A percentile compares a stretch with the other conserved stretches of the same genome.
Conservation (phyloP, 2,797 vertebrate genomes). For the Leptoclinus maculatus region DNA sequence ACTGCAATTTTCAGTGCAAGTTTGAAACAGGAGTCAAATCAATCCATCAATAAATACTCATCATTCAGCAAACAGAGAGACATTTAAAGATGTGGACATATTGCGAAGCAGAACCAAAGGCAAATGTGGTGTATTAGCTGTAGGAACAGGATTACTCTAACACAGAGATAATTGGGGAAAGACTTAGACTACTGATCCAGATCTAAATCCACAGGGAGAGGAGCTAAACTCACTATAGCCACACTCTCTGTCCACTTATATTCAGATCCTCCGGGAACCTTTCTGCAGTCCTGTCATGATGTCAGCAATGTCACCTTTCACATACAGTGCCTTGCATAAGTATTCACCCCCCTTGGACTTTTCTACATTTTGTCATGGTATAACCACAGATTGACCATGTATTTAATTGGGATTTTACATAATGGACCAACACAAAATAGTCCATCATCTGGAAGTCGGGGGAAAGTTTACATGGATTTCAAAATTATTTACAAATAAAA, state of each 20-base stretch:
- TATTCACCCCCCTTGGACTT: no score
- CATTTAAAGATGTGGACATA: conserved; percentile 55
- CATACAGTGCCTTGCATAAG: no score
- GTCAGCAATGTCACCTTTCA: conserved; percentile 40
- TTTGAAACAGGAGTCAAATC: conserved; percentile 2
- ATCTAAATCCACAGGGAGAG: conserved; percentile 19
- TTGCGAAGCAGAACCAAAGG: conserved; percentile 38
- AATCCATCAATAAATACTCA: conserved; percentile 10
- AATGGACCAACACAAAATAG: no score
- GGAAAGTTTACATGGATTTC: no score
- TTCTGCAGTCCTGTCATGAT: conserved; percentile 21
- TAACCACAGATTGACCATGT: no score
- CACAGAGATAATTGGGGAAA: conserved; percentile 17
- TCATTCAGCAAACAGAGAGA: conserved; percentile 15
- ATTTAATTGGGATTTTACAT: no score
- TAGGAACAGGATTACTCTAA: conserved; percentile 27
- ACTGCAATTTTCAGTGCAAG: neutral
- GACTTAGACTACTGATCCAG: conserved; percentile 9
- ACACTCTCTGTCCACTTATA: neutral
- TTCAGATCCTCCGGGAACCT: neutral
- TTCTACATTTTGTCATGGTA: no score
- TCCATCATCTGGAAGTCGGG: no score
- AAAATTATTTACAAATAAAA: no score
- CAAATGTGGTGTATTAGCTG: conserved; percentile 21
- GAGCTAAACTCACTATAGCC: neutral